Percentiles rank a stretch among this genome's conserved stretches.
Conservation (phyloP, 35 echinoderm and acorn worm species). For the Apostichopus californicus region DNA sequence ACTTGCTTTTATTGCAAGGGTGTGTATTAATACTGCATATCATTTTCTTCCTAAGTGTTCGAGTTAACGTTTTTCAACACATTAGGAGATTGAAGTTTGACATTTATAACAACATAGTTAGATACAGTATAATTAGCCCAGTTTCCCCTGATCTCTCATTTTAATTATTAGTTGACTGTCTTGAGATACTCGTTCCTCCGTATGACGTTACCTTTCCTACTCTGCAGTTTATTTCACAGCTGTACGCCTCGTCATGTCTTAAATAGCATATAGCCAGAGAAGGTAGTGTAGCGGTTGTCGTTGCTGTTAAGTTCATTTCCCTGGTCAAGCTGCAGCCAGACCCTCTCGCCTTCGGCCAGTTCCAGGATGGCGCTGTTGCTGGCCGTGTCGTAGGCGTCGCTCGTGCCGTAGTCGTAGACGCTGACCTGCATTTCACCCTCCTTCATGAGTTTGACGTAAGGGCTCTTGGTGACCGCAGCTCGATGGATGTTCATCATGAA, state of each 20-base stretch:
- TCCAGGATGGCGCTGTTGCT: conserved; percentile 88
- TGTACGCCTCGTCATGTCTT: conserved; percentile 18
- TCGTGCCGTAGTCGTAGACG: conserved; percentile 86
- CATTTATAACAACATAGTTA: too few species aligned
- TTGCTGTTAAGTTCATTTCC: conserved; percentile 86
- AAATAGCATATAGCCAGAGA: conserved; percentile 88
- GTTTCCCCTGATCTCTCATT: too few species aligned
- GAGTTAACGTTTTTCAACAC: too few species aligned
- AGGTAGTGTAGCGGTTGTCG: conserved; percentile 88
- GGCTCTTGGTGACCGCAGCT: conserved; percentile 79
- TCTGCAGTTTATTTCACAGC: too few species aligned
- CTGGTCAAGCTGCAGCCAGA: conserved; percentile 90
- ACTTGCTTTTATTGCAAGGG: too few species aligned
- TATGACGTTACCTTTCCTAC: too few species aligned
- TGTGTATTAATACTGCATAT: too few species aligned
- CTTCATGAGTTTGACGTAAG: conserved; percentile 94
- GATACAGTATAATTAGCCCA: too few species aligned
- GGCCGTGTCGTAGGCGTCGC: conserved; percentile 88
- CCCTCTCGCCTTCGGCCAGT: conserved; percentile 52
- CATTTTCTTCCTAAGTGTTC: too few species aligned
- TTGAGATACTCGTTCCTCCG: too few species aligned
- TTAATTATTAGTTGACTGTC: too few species aligned
- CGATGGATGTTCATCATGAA: conserved; percentile 93
- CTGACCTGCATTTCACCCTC: conserved; percentile 82
- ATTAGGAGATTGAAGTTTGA: too few species aligned